Percentiles rank a stretch among this genome's conserved stretches.
Evolutionary conservation across 2,888 invertebrate genomes (phyloP).

Genomic region (Acanthopleura granulata): DNA sequence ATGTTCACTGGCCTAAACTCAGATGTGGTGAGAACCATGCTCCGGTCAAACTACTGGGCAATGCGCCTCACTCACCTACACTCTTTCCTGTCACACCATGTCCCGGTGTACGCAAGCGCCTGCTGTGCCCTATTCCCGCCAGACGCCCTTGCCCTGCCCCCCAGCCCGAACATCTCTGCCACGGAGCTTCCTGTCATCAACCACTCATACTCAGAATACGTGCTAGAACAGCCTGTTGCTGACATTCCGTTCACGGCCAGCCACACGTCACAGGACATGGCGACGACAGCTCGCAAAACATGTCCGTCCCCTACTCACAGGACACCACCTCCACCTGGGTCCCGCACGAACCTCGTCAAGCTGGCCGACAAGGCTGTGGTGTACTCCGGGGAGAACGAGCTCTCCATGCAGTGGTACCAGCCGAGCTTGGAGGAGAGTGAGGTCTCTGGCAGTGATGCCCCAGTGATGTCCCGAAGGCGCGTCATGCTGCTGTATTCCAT

Average conservation of each 20-base stretch:
- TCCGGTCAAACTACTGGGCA: constrained; percentile 50
- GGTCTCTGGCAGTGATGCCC: constrained; percentile 42
- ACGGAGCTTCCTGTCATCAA: constrained; percentile 41
- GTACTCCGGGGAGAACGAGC: constrained; percentile 49
- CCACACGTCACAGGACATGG: background rate
- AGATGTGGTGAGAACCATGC: constrained; percentile 56
- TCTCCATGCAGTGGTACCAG: constrained; percentile 63
- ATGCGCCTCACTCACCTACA: constrained; percentile 56
- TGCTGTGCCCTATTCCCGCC: constrained; percentile 65
- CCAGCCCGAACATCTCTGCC: constrained; percentile 17
- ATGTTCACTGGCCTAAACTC: constrained; percentile 54
- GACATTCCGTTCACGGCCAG: background rate
- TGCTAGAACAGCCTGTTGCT: background rate
- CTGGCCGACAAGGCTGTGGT: constrained; percentile 46
- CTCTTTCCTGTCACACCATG: constrained; percentile 50
- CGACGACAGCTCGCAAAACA: background rate
- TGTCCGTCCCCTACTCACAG: background rate
- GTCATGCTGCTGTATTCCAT: constrained; percentile 55
- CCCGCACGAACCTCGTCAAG: constrained; percentile 33
- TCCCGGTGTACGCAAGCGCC: constrained; percentile 49
- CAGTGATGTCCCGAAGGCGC: constrained; percentile 40
- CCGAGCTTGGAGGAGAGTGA: constrained; percentile 54
- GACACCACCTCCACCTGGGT: constrained; percentile 45
- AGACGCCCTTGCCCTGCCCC: constrained; percentile 42
- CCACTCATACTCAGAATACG: constrained; percentile 37